These are phyloP conservation scores for Caenorhabditis macrosperma DNA, from an alignment of 2,888 invertebrate species.

Conservation along the genomic window DNA sequence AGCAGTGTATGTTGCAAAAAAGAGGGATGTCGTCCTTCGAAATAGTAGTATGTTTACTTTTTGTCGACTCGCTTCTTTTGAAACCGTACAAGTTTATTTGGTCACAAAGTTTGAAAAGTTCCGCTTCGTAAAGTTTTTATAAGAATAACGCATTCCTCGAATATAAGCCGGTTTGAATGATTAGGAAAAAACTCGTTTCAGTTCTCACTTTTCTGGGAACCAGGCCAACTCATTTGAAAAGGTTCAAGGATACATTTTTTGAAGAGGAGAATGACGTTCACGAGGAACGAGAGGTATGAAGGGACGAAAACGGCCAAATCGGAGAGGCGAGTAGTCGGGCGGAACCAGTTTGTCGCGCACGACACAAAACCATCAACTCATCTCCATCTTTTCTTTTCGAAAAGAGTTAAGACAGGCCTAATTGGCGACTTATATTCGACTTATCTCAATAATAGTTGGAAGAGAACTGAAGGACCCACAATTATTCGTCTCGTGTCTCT, in stretches of 20 bases:
- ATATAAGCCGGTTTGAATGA: slow-evolving; percentile 16
- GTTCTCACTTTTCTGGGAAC: not conserved
- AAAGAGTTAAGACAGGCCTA: slow-evolving; percentile 12
- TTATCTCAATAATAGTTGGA: slow-evolving; percentile 10
- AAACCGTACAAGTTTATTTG: slow-evolving; percentile 34
- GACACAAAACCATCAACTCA: slow-evolving; percentile 33
- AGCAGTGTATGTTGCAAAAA: not conserved
- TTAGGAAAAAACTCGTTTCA: not conserved
- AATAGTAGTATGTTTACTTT: slow-evolving; percentile 28
- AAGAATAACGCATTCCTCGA: slow-evolving; percentile 1
- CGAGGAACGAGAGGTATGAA: slow-evolving; percentile 27
- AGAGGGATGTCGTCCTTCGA: slow-evolving; percentile 27
- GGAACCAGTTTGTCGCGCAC: slow-evolving; percentile 42
- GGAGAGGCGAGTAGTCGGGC: not conserved
- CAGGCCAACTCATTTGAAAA: not conserved
- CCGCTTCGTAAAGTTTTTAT: slow-evolving; percentile 29
- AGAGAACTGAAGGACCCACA: not conserved
- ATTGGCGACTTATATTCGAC: slow-evolving; percentile 38
- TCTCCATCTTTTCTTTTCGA: slow-evolving; percentile 26
- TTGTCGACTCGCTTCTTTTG: slow-evolving; percentile 4
- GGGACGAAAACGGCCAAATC: slow-evolving; percentile 9
- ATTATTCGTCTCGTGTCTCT: not conserved
- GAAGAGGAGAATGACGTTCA: not conserved
- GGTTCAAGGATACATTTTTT: not conserved
- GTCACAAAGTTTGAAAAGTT: slow-evolving; percentile 27